Evolutionary conservation across 1,140 invertebrate genomes (phyloP), one percentile per base, ranked within the genome.

Genomic region (Octopus bimaculoides): DNA sequence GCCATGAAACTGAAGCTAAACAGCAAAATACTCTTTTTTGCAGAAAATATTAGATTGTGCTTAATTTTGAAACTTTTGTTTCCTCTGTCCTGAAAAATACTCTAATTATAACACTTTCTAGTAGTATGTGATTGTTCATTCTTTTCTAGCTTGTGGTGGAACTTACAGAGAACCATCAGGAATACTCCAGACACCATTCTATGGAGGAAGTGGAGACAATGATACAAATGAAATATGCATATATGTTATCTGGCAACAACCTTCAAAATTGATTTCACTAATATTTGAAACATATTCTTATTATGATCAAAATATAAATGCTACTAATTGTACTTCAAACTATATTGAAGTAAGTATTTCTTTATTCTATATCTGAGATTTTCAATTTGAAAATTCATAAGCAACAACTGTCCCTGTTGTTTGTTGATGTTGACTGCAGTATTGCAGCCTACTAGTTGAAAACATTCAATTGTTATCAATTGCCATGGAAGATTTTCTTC

Each of bases 311-410:
- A 93, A 97, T 91, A 94, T 98, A 82, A 96, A 97, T 89, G 97
- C 96, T 87, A 96, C 97, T 85, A 96, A 94, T 84, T 99, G 98
- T 89, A 94, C 95, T 8, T 99, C 98, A 89, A 97, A 99, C 89
- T 98, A 96, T 88, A 93, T 99, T 0, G 96, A 91, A 86, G 89
- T 89, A 81, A 73, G 26, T 41, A 41, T 41, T 41, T 41, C 26
- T 41, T 41, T 41, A 41, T 41, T 41, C 26, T 41, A 41, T 41
- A 41, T 41, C 26, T 41, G 26, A 41, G 3, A 41, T 41, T 41
- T 41, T 41, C 26, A 41, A 41, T 41, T 41, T 41, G 26, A 41
- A 41, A 41, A 41, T 41, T 41, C 26, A 41, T 41, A 41, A 41
- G 26, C 26, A 41, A 41, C 26, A 41, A 41, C 26, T 41, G 1